Evolutionary conservation across 2,888 invertebrate genomes (phyloP).

Genomic region (Apamea anceps): DNA sequence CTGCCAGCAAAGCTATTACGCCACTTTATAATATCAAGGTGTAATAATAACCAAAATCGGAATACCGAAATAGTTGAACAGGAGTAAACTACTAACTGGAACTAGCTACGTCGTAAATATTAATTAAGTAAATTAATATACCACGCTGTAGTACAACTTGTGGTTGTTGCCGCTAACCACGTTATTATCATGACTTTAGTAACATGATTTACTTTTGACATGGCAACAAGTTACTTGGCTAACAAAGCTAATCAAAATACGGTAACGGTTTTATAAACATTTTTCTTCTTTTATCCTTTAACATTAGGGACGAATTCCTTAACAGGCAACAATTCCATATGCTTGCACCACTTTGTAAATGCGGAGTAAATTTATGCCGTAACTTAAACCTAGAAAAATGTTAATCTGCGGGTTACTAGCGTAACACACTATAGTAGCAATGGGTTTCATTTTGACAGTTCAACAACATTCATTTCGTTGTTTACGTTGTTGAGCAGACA

Average conservation of each 20-base stretch:
- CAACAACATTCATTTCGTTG: too few relatives aligned
- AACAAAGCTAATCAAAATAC: background rate
- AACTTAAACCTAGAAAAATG: background rate
- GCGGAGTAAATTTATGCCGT: background rate
- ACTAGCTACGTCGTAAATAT: conserved; percentile 34
- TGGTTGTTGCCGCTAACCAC: background rate
- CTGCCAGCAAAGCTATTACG: background rate
- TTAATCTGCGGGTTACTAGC: background rate
- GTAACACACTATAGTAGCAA: too few relatives aligned
- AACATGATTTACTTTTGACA: background rate
- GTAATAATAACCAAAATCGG: background rate
- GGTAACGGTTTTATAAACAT: too few relatives aligned
- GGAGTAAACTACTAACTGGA: conserved; percentile 13
- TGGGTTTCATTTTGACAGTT: too few relatives aligned
- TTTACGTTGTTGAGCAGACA: too few relatives aligned
- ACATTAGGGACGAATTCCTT: background rate
- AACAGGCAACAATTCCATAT: background rate
- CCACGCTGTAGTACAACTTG: background rate
- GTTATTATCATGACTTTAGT: background rate
- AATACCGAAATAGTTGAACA: conserved; percentile 11
- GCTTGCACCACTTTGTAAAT: background rate
- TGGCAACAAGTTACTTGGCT: background rate
- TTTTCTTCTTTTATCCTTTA: background rate
- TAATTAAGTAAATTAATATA: conserved; percentile 21
- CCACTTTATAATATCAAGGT: background rate